Evolutionary conservation across 2,888 invertebrate species (phyloP).

Genomic region (Chymomyza amoena): DNA sequence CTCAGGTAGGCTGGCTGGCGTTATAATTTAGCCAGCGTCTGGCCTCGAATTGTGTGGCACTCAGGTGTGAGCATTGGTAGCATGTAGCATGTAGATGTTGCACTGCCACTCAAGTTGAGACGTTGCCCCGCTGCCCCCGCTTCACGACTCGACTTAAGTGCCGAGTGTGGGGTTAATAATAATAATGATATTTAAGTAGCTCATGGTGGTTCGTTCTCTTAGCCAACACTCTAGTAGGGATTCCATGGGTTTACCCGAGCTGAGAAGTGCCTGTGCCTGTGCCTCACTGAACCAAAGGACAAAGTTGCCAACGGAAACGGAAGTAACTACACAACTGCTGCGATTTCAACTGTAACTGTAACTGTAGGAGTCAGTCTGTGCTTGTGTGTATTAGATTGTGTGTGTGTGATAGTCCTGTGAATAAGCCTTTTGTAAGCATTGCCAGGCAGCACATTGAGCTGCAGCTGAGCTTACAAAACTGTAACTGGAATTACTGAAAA

Average conservation of each 20-base stretch:
- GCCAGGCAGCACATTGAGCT: conserved; percentile 1
- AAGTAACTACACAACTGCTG: conserved; percentile 53
- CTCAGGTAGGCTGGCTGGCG: conserved; percentile 33
- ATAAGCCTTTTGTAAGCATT: conserved; percentile 50
- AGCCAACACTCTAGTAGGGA: background rate
- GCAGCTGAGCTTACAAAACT: conserved; percentile 36
- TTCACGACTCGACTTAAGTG: background rate
- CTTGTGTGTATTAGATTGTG: conserved; percentile 21
- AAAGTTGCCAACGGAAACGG: conserved; percentile 71
- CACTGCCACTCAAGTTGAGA: conserved; percentile 41
- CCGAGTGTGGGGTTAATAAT: conserved; percentile 44
- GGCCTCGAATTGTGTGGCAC: conserved; percentile 34
- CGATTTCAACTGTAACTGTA: conserved; percentile 21
- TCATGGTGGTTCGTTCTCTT: conserved; percentile 7
- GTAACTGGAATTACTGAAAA: conserved; percentile 71
- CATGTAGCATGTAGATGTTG: background rate
- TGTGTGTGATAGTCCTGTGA: conserved; percentile 14
- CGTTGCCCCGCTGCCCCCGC: background rate
- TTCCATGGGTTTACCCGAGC: conserved; percentile 12
- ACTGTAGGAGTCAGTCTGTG: conserved; percentile 20
- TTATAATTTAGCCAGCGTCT: conserved; percentile 54
- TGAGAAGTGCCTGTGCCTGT: background rate
- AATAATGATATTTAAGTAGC: conserved; percentile 68
- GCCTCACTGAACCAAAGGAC: conserved; percentile 36
- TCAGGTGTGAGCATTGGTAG: background rate